Percentiles rank a stretch among this genome's conserved stretches.
Evolutionary conservation across 2,888 invertebrate genomes (phyloP).

Genomic region (Idaea dimidiata): DNA sequence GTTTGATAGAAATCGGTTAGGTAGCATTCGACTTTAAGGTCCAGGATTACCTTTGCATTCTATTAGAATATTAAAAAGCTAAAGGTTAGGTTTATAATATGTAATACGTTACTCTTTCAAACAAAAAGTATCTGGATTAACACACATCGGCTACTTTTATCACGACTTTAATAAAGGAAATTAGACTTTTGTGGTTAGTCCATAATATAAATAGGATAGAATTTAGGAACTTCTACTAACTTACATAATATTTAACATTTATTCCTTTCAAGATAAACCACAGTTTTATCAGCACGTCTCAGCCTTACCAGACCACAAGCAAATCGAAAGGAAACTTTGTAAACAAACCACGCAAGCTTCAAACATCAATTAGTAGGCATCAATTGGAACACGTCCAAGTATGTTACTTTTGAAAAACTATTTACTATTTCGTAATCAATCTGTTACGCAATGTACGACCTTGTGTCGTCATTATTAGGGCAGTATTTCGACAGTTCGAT

Average conservation of each 20-base stretch:
- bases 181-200: no score
- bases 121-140: no score
- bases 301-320: neutral
- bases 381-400: constrained; percentile 4
- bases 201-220: no score
- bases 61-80: no score
- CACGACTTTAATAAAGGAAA: no score
- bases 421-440: constrained; percentile 2
- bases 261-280: neutral
- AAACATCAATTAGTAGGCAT: neutral
- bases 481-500: constrained; percentile 9
- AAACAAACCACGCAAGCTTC: neutral
- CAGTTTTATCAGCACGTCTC: neutral
- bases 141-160: no score
- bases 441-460: neutral
- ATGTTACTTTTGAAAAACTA: neutral
- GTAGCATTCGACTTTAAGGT: no score
- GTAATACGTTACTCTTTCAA: no score
- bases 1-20: no score
- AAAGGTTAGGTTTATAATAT: no score
- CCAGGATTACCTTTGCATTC: no score
- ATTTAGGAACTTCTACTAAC: neutral
- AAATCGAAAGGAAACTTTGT: neutral
- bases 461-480: neutral
- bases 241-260: neutral